These are phyloP conservation scores for Drosophila cardini DNA, from an alignment of 1,140 invertebrate species.

Conservation along the genomic window DNA sequence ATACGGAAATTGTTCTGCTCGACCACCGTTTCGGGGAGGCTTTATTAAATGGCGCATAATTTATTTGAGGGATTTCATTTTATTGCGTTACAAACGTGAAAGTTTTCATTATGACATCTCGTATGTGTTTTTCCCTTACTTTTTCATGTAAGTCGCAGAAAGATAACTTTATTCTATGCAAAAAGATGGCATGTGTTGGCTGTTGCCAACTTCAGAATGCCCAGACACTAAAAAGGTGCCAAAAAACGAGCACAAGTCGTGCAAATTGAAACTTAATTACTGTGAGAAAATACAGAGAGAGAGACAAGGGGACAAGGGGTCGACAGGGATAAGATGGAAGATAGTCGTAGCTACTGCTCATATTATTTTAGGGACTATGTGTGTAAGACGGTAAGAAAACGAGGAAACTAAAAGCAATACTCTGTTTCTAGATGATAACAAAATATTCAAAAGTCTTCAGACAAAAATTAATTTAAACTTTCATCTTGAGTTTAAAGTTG, in stretches of 20 bases:
- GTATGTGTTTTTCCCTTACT: constrained; percentile 1
- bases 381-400: constrained; percentile 1
- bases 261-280: constrained; percentile 70
- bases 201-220: constrained; percentile 22
- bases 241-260: constrained; percentile 5
- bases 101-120: constrained; percentile 30
- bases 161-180: not conserved
- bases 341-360: not conserved
- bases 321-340: not conserved
- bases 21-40: constrained; percentile 27
- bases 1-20: not conserved
- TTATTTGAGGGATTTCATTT: constrained; percentile 62
- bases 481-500: not conserved
- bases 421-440: too few relatives aligned
- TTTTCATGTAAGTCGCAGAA: not conserved
- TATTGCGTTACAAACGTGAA: constrained; percentile 34
- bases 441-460: too few relatives aligned
- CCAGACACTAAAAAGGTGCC: constrained; percentile 2
- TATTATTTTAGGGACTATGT: not conserved
- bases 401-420: too few relatives aligned
- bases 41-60: constrained; percentile 78
- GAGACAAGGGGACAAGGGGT: not conserved
- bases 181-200: constrained; percentile 1
- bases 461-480: too few relatives aligned
- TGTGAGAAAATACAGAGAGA: not conserved